Percentiles rank a stretch among this genome's conserved stretches.
Evolutionary conservation across 2,113 vertebrate genomes (phyloP).

Genomic region (Hystrix brachyura): DNA sequence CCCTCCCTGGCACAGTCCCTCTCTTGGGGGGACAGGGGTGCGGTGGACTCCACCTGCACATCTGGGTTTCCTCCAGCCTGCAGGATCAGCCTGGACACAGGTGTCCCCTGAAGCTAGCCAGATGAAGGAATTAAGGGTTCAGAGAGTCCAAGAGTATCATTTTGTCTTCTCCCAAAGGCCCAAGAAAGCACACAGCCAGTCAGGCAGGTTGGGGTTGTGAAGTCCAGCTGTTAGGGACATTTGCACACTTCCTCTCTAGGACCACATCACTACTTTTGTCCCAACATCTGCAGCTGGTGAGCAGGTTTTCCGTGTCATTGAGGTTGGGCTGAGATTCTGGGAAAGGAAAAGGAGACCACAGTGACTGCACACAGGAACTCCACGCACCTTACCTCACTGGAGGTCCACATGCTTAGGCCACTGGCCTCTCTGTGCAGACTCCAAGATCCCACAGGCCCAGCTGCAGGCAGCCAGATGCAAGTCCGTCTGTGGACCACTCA

Average conservation of each 20-base stretch:
- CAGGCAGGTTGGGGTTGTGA: accelerated
- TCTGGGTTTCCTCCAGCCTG: not conserved
- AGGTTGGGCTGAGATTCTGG: not conserved
- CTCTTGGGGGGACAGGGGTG: not conserved
- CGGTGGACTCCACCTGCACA: not conserved
- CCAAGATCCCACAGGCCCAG: not conserved
- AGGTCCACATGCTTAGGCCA: not conserved
- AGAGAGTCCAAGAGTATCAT: not conserved
- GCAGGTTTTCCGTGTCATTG: not conserved
- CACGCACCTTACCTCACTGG: too few species aligned
- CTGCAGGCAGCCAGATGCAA: accelerated
- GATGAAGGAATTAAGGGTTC: not conserved
- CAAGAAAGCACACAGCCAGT: not conserved
- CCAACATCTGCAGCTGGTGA: not conserved
- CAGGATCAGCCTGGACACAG: not conserved
- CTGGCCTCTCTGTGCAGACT: accelerated
- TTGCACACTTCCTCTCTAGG: not conserved
- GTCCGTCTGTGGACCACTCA: not conserved
- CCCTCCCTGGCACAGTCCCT: not conserved
- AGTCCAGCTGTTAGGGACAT: not conserved
- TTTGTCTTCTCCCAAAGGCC: not conserved
- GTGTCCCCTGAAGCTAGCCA: not conserved
- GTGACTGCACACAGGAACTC: not conserved
- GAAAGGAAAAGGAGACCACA: not conserved
- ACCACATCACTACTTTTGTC: not conserved